Base-by-base conservation (phyloP, 2,113 vertebrate species). In the Lipotes vexillifer region DNA sequence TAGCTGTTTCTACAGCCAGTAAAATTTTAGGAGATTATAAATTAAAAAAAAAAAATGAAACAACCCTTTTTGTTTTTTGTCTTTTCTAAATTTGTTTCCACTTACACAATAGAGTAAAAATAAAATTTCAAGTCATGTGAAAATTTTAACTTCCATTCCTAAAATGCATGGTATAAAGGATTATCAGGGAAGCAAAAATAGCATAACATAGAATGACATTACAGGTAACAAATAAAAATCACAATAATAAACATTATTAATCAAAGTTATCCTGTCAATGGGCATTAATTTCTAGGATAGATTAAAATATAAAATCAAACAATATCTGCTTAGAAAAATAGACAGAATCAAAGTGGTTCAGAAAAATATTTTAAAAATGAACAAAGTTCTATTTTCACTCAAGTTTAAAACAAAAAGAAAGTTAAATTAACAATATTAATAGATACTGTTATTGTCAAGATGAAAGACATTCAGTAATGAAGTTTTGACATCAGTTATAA, bases 11-110 rank as follows among this genome's bases (percentile, higher is more conserved):
- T 38, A 94, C 15, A 96, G 59, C 5, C 12, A 55, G 71, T 88
- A 95, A 82, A 75, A 65, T 94, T 95, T 95, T 93, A 97, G 57
- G 52, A 83, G 69, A 71, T 75, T 88, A 92, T 94, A 95, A 96
- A 82, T 77, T 77, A 61, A 8, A 6, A 83, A 13, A 83, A 13
- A 83, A 93, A 82, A 93, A 33, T 57, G 31, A 88, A 82, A 77
- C 84, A 93, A 27, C 0, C 1, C 57, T 75, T 75, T 55, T 23
- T 46, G 41, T 71, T 90, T 88, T 69, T 90, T 97, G 15, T 10
- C 12, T 52, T 96, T 92, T 87, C 2, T 65, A 44, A 80, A 90
- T 84, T 20, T 85, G 57, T 57, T 96, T 91, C 29, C 65, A 21
- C 6, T 78, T 88, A 57, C 18, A 94, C 31, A 95, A 52, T 68